Evolutionary conservation across 2,888 invertebrate genomes (phyloP).

Genomic region (Argyresthia albistria): DNA sequence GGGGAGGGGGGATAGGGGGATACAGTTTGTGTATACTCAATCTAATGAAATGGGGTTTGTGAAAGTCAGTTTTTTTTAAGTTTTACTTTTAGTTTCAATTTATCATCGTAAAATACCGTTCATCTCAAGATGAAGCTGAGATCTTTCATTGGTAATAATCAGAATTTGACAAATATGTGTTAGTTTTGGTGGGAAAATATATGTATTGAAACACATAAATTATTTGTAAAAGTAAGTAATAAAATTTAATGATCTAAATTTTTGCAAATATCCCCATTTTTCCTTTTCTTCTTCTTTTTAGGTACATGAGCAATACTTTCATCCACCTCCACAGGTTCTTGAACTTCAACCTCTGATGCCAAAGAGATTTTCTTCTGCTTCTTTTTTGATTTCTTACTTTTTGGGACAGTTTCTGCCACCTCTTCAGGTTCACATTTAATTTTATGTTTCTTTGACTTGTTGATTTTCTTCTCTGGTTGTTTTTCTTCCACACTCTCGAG

Average conservation of each 20-base stretch:
- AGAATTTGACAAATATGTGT: too few relatives aligned
- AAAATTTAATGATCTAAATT: slow-evolving; percentile 13
- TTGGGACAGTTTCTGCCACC: slow-evolving; percentile 13
- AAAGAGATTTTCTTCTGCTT: not conserved
- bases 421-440: slow-evolving; percentile 2
- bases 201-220: too few relatives aligned
- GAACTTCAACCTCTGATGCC: not conserved
- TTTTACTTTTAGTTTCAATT: too few relatives aligned
- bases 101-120: too few relatives aligned
- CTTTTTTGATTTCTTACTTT: slow-evolving; percentile 12
- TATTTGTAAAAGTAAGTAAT: not conserved
- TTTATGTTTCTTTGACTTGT: not conserved
- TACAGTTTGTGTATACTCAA: too few relatives aligned
- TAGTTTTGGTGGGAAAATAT: too few relatives aligned
- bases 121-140: too few relatives aligned
- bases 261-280: slow-evolving; percentile 22
- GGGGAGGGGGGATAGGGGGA: too few relatives aligned
- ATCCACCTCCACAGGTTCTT: not conserved
- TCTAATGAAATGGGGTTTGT: too few relatives aligned
- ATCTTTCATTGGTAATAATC: too few relatives aligned
- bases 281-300: slow-evolving; percentile 49
- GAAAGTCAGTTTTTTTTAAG: too few relatives aligned
- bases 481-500: not conserved
- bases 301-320: slow-evolving; percentile 20
- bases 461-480: slow-evolving; percentile 4